These are phyloP conservation scores for Corythornis leucogaster DNA, from an alignment of 2,797 vertebrate species.

Conservation along the genomic window DNA sequence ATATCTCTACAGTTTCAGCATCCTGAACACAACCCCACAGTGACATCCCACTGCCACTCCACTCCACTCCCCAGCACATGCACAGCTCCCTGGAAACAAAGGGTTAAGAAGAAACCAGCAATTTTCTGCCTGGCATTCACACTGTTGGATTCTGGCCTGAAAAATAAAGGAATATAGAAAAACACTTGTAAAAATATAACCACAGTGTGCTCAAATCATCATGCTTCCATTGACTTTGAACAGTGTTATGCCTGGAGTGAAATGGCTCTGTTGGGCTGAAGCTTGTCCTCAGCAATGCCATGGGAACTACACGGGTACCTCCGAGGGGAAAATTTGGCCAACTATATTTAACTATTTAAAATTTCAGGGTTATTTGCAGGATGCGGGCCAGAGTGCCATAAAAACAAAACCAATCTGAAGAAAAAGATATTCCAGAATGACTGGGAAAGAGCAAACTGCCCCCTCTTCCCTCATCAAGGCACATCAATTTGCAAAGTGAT, in stretches of 20 bases:
- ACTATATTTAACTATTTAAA: slow-evolving; percentile 50
- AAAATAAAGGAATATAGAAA: slow-evolving; percentile 53
- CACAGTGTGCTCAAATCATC: slow-evolving; percentile 39
- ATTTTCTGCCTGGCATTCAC: neutral
- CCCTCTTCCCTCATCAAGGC: slow-evolving; percentile 53
- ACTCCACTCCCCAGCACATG: neutral
- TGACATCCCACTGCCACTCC: neutral
- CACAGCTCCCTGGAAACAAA: neutral
- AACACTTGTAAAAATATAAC: slow-evolving; percentile 60
- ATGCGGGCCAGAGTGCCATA: slow-evolving; percentile 32
- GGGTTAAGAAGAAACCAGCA: slow-evolving; percentile 25
- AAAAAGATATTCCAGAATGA: slow-evolving; percentile 56
- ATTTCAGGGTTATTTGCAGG: slow-evolving; percentile 52
- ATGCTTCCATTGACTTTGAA: slow-evolving; percentile 61
- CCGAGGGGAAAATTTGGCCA: slow-evolving; percentile 46
- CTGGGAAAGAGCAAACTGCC: slow-evolving; percentile 36
- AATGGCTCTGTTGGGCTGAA: slow-evolving; percentile 51
- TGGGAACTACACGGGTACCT: neutral
- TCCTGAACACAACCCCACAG: neutral
- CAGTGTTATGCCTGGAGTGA: slow-evolving; percentile 46
- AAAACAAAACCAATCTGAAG: slow-evolving; percentile 49
- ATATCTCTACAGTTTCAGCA: neutral
- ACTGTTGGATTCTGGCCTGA: slow-evolving; percentile 35
- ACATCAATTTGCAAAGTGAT: slow-evolving; percentile 26
- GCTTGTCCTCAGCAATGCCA: slow-evolving; percentile 37